Conservation (phyloP, 2,113 vertebrate genomes). For the Silurus glanis region DNA sequence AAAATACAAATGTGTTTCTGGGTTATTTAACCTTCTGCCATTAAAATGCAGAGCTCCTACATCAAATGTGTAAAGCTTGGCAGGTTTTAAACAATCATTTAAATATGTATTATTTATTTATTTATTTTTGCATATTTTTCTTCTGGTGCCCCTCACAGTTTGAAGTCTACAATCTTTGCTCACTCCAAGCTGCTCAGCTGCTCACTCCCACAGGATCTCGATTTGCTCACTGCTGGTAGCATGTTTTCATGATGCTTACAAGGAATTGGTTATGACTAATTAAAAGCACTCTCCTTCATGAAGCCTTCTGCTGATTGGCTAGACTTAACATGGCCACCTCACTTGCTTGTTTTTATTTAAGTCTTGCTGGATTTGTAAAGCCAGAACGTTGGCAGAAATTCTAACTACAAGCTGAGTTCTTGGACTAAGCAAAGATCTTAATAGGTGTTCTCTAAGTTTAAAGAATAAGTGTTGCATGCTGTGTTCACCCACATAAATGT, state of each 20-base stretch:
- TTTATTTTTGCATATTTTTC: no score
- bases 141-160: not conserved
- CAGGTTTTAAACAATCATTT: not conserved
- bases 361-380: not conserved
- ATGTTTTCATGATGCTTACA: not conserved
- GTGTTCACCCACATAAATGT: not conserved
- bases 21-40: not conserved
- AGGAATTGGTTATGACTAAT: not conserved
- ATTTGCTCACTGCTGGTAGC: not conserved
- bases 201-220: not conserved
- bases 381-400: not conserved
- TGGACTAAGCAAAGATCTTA: not conserved
- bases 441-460: not conserved
- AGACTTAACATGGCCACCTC: not conserved
- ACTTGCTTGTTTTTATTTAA: not conserved
- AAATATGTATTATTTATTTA: not conserved
- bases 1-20: not conserved
- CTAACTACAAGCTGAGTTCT: not conserved
- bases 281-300: not conserved
- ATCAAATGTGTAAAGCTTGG: not conserved
- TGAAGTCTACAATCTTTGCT: not conserved
- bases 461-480: not conserved
- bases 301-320: not conserved
- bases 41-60: not conserved
- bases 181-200: not conserved